Base-by-base conservation (phyloP, 2,113 vertebrate species). In the Mormyrus lacerda region DNA sequence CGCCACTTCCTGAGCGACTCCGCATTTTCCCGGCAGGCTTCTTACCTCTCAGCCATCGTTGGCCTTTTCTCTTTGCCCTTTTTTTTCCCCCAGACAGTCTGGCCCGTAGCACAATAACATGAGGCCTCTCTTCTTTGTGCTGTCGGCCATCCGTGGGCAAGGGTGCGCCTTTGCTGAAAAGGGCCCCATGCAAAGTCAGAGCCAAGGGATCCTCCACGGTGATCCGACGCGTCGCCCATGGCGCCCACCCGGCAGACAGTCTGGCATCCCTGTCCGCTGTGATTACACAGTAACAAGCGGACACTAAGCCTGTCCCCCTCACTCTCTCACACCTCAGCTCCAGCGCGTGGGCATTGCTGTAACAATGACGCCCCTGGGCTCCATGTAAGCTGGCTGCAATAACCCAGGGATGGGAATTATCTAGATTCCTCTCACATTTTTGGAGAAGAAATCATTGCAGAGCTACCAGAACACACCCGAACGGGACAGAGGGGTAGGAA, bases 101-200 rank as follows among this genome's bases (percentile, higher is more conserved):
- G 85, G 85, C 85, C 85, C 48, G 2, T 17, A 87, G 19, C 53
- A 61, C 55, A 87, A 87, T 87, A 87, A 87, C 35, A 39, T 4
- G 35, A 21, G 19, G 17, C 35, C 87, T 44, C 53, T 42, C 31
- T 10, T 44, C 39, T 24, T 87, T 87, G 31, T 65, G 35, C 55
- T 87, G 53, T 13, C 19, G 27, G 53, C 53, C 39, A 11, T 61
- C 39, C 15, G 19, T 11, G 42, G 39, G 27, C 53, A 39, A 6
- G 27, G 27, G 10, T 11, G 53, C 17, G 51, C 50, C 53, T 19
- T 61, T 58, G 11, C 50, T 87, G 45, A 87, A 5, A 45, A 44
- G 53, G 53, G 24, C 84, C 48, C 73, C 31, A 39, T 79, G 35
- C 73, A 42, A 79, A 79, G 73, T 35, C 73, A 19, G 31, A 79